Conservation (phyloP, 2,113 vertebrate species). For the Tychaedon coryphoeus region DNA sequence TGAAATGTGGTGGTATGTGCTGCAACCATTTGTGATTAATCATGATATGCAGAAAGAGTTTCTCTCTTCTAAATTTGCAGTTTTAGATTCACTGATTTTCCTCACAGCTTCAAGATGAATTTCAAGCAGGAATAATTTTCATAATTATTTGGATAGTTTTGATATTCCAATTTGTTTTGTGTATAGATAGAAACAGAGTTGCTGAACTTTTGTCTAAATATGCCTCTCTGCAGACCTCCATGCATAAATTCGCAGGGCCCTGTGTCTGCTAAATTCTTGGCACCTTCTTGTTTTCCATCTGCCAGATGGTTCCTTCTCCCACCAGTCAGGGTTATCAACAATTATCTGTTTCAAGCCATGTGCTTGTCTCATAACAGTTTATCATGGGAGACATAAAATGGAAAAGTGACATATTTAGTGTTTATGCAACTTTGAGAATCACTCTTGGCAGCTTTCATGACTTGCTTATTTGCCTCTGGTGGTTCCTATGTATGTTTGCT, state of each 20-base stretch:
- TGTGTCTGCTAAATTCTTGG: constrained; percentile 11
- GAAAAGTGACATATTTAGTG: constrained; percentile 3
- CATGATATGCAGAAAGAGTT: not conserved
- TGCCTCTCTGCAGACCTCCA: not conserved
- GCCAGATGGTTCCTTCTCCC: constrained; percentile 47
- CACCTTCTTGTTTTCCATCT: constrained; percentile 24
- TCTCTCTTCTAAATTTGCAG: not conserved
- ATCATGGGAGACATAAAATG: constrained; percentile 14
- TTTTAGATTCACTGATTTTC: not conserved
- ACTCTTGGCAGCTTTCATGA: not conserved
- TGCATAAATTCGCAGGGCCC: not conserved
- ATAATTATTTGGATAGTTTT: not conserved
- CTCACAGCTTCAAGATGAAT: not conserved
- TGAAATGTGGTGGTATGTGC: not conserved
- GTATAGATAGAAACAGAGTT: not conserved
- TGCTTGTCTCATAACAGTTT: constrained; percentile 8
- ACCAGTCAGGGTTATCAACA: constrained; percentile 50
- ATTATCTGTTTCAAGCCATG: constrained; percentile 22
- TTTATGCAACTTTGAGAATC: not conserved
- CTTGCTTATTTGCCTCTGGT: not conserved
- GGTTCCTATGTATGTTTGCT: not conserved
- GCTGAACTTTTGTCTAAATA: constrained; percentile 31
- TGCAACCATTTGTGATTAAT: not conserved
- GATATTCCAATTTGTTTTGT: not conserved
- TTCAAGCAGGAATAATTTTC: not conserved